phyloP scores from a whole-genome alignment of 2,797 vertebrate genomes.

The Lemur catta region DNA sequence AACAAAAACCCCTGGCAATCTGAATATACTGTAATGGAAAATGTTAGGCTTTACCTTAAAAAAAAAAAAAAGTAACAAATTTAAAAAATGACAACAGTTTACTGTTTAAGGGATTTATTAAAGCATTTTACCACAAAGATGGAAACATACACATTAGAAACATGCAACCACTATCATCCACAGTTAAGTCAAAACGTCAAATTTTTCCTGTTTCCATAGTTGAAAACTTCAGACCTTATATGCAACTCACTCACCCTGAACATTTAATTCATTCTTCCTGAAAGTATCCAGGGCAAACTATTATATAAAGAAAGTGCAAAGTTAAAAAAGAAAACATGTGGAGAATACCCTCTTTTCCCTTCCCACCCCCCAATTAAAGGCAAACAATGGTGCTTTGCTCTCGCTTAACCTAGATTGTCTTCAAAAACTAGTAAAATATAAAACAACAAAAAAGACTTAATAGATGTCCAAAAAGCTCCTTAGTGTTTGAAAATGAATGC shows the following conservation, averaged over 20 bases:
- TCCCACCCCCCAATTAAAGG: constrained; percentile 66
- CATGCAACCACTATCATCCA: constrained; percentile 81
- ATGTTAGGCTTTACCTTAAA: background rate
- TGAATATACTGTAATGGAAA: background rate
- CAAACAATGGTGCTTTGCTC: constrained; percentile 79
- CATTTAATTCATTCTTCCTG: constrained; percentile 70
- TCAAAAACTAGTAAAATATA: constrained; percentile 76
- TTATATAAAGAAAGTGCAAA: constrained; percentile 84
- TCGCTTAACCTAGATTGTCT: constrained; percentile 81
- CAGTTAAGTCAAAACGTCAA: constrained; percentile 62
- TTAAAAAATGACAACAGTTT: constrained; percentile 14
- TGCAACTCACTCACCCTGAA: constrained; percentile 44
- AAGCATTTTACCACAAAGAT: constrained; percentile 85
- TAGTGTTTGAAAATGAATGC: constrained; percentile 80
- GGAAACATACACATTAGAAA: constrained; percentile 83
- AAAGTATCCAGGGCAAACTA: constrained; percentile 81
- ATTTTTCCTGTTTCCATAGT: constrained; percentile 69
- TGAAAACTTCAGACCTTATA: constrained; percentile 60
- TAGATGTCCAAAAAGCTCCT: constrained; percentile 62
- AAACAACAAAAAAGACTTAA: constrained; percentile 46
- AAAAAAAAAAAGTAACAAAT: background rate
- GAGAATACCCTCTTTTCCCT: constrained; percentile 71
- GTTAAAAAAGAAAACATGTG: constrained; percentile 72
- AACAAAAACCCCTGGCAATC: background rate
- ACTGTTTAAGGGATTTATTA: constrained; percentile 88